These are phyloP conservation scores for Sebastes taczanowskii DNA, from an alignment of 2,797 vertebrate species.

Conservation along the genomic window DNA sequence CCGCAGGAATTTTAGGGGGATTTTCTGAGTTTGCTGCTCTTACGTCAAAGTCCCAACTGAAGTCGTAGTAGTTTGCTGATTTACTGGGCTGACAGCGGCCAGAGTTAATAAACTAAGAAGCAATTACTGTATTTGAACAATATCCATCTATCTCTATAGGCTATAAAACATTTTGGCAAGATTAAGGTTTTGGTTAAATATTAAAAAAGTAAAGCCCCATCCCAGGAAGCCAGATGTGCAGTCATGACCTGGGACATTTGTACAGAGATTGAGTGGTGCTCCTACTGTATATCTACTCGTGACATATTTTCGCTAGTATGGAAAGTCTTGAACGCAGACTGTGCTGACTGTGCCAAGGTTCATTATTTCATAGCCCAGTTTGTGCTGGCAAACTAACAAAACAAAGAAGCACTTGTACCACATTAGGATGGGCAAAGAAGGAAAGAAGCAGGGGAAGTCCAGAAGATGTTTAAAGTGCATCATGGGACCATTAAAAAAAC, in stretches of 20 bases:
- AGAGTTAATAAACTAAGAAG: neutral
- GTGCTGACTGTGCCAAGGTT: neutral
- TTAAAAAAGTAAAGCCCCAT: neutral
- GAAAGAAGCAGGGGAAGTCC: too few relatives aligned
- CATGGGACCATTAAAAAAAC: too few relatives aligned
- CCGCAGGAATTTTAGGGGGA: neutral
- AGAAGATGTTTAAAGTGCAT: too few relatives aligned
- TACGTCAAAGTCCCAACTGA: neutral
- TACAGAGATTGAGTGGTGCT: neutral
- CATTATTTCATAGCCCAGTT: too few relatives aligned
- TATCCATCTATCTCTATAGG: neutral
- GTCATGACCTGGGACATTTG: neutral
- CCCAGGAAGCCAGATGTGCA: neutral
- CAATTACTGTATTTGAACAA: neutral
- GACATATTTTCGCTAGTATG: neutral
- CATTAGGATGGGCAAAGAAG: too few relatives aligned
- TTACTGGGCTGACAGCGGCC: neutral
- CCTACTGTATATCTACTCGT: too few relatives aligned
- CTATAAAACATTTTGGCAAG: neutral
- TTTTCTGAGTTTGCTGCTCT: neutral
- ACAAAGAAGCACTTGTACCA: too few relatives aligned
- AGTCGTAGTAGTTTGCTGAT: neutral
- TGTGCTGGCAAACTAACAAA: too few relatives aligned
- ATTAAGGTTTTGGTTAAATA: neutral
- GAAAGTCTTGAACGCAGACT: neutral